Percentiles rank a stretch among this genome's conserved stretches.
Evolutionary conservation across 2,113 vertebrate species (phyloP).

Genomic region (Choloepus hoffmanni): DNA sequence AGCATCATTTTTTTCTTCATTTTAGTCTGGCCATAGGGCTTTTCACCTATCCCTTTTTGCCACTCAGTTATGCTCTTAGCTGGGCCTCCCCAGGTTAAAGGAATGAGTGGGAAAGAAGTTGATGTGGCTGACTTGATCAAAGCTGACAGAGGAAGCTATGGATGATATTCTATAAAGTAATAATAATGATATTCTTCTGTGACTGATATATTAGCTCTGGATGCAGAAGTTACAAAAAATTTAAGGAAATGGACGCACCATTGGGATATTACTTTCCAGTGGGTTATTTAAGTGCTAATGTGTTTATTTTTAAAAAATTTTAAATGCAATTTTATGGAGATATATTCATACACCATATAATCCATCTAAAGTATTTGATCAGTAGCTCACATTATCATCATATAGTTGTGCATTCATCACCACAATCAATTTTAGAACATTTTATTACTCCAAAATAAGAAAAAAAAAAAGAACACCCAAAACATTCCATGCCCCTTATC

Average conservation of each 20-base stretch:
- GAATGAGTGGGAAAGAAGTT: background rate
- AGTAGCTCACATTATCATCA: too few relatives aligned
- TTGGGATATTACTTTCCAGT: background rate
- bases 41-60: background rate
- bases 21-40: background rate
- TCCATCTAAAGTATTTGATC: too few relatives aligned
- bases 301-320: background rate
- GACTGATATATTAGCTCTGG: background rate
- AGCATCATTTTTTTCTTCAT: background rate
- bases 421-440: too few relatives aligned
- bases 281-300: background rate
- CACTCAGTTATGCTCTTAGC: background rate
- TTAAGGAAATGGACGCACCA: background rate
- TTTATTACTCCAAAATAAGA: too few relatives aligned
- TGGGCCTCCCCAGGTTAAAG: background rate
- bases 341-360: too few relatives aligned
- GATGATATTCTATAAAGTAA: background rate
- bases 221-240: constrained; percentile 26
- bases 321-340: too few relatives aligned
- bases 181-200: background rate
- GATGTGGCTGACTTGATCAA: background rate
- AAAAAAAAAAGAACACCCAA: too few relatives aligned
- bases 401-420: too few relatives aligned
- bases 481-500: too few relatives aligned
- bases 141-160: background rate